Conservation (phyloP, 2,113 vertebrate species). For the Grallaria varia region DNA sequence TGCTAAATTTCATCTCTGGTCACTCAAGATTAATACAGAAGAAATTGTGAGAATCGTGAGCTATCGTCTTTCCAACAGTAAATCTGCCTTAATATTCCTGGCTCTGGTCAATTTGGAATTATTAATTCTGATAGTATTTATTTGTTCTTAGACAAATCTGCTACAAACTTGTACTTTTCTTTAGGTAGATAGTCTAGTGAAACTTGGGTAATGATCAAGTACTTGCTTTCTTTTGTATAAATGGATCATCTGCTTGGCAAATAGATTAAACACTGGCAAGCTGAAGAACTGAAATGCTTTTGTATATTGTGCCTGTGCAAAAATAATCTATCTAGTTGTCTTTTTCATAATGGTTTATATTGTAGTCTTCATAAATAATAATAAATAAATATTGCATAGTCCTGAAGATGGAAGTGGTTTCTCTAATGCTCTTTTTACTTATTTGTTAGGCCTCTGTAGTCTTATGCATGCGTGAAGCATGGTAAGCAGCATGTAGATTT, state of each 20-base stretch:
- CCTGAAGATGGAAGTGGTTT: not conserved
- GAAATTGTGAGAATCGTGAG: not conserved
- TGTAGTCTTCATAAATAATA: not conserved
- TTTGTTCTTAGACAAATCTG: not conserved
- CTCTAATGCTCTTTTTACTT: not conserved
- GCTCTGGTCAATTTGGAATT: not conserved
- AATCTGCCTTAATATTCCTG: not conserved
- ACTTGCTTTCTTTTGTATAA: not conserved
- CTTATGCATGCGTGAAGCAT: not conserved
- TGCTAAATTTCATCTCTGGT: not conserved
- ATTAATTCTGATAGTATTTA: not conserved
- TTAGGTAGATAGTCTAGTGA: not conserved
- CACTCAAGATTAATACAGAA: not conserved
- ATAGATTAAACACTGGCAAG: not conserved
- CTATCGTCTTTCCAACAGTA: not conserved
- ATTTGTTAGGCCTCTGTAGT: not conserved
- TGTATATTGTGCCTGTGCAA: not conserved
- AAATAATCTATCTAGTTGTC: not conserved
- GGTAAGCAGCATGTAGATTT: not conserved
- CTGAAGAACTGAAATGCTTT: not conserved
- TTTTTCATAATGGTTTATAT: not conserved
- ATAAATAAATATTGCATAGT: not conserved
- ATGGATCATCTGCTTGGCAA: not conserved
- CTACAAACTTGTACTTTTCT: not conserved
- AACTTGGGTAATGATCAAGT: not conserved